Evolutionary conservation across 1,140 invertebrate species (phyloP).

Genomic region (Diprion similis): DNA sequence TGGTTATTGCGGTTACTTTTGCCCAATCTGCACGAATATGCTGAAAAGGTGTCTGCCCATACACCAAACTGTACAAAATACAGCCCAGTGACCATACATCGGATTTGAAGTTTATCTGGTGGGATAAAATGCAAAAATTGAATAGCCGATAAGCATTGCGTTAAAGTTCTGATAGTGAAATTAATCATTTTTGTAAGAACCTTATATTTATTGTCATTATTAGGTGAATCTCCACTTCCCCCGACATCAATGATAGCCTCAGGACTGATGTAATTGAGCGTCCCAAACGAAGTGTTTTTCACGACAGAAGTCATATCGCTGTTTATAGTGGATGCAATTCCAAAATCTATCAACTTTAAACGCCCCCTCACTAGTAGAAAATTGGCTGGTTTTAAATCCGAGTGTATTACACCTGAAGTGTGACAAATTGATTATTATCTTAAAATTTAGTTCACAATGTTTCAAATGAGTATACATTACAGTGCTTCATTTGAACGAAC

Average conservation of each 20-base stretch:
- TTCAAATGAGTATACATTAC: neutral
- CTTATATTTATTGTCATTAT: conserved; percentile 54
- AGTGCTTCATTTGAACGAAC: too few relatives aligned
- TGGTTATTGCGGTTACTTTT: conserved; percentile 85
- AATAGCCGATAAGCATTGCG: too few relatives aligned
- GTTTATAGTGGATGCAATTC: conserved; percentile 91
- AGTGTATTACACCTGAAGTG: conserved; percentile 87
- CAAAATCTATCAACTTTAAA: conserved; percentile 97
- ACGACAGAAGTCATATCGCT: conserved; percentile 89
- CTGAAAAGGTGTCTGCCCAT: conserved; percentile 90
- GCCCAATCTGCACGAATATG: conserved; percentile 76
- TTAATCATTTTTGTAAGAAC: conserved; percentile 26
- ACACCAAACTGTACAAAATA: conserved; percentile 93
- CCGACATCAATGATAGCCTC: conserved; percentile 79
- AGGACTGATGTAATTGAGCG: conserved; percentile 96
- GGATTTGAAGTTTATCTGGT: conserved; percentile 88
- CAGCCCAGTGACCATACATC: conserved; percentile 98
- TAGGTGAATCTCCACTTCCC: conserved; percentile 54
- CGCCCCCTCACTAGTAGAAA: conserved; percentile 88
- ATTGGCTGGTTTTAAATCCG: conserved; percentile 97
- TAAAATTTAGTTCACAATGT: neutral
- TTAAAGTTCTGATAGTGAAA: conserved; percentile 32
- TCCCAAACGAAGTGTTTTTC: conserved; percentile 83
- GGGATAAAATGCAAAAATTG: conserved; percentile 25
- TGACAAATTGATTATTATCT: neutral